Evolutionary conservation across 1,140 invertebrate species (phyloP).

Genomic region (Tetramorium alpestre): DNA sequence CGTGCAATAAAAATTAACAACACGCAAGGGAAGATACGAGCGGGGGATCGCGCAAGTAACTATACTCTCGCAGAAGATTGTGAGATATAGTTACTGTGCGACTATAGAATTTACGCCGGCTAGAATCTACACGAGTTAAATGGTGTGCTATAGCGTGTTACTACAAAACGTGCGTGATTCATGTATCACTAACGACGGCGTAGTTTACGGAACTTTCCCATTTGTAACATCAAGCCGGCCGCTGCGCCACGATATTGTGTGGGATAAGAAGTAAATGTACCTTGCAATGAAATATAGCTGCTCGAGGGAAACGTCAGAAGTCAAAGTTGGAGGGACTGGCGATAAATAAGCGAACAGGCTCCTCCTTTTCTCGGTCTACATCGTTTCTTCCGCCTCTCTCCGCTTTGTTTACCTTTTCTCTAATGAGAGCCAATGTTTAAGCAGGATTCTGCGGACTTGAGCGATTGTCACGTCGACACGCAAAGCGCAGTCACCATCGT

Average conservation of each 20-base stretch:
- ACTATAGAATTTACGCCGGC: constrained; percentile 8
- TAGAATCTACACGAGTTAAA: constrained; percentile 1
- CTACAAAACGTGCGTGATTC: constrained; percentile 32
- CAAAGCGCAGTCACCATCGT: neutral
- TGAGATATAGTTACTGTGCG: neutral
- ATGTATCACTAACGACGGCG: constrained; percentile 49
- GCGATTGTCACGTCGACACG: neutral
- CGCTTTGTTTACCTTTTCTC: neutral
- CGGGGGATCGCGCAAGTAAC: neutral
- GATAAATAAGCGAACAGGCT: neutral
- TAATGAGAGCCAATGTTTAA: neutral
- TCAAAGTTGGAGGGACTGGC: neutral
- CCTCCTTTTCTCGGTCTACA: neutral
- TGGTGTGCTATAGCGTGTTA: constrained; percentile 27
- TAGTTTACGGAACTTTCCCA: constrained; percentile 52
- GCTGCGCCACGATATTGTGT: constrained; percentile 33
- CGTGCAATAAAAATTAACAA: constrained; percentile 11
- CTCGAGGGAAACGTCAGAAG: neutral
- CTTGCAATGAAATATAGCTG: neutral
- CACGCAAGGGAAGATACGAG: neutral
- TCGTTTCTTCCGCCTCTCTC: neutral
- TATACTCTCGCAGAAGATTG: neutral
- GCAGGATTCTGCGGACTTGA: neutral
- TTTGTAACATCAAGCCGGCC: constrained; percentile 26
- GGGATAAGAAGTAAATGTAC: constrained; percentile 45